Evolutionary conservation across 2,888 invertebrate species (phyloP).

Genomic region (Endomychus coccineus): DNA sequence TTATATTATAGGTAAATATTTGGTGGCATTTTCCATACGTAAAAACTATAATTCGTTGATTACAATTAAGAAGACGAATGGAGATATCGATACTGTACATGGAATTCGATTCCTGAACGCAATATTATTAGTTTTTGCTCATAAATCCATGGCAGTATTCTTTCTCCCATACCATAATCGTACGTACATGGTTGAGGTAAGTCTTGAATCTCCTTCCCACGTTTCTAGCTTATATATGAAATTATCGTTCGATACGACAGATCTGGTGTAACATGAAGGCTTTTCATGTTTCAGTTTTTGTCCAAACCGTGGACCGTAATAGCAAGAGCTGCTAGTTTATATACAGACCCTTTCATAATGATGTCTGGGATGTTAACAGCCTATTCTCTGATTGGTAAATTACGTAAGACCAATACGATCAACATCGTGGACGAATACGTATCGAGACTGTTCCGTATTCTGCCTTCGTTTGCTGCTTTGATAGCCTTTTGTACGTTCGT

Average conservation of each 20-base stretch:
- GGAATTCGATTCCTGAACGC: conserved; percentile 61
- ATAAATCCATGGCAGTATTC: conserved; percentile 65
- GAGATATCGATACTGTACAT: conserved; percentile 58
- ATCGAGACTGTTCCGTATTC: conserved; percentile 54
- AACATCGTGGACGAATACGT: conserved; percentile 54
- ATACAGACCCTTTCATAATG: conserved; percentile 66
- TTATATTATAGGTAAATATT: conserved; percentile 44
- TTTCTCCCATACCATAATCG: conserved; percentile 60
- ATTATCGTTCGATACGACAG: too few species aligned
- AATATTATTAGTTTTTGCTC: conserved; percentile 54
- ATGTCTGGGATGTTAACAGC: conserved; percentile 60
- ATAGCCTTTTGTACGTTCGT: conserved; percentile 62
- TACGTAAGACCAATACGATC: conserved; percentile 49
- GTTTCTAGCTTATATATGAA: too few species aligned
- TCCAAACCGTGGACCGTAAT: conserved; percentile 60
- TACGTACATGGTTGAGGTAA: conserved; percentile 58
- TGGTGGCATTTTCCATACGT: conserved; percentile 55
- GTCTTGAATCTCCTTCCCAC: conserved; percentile 9
- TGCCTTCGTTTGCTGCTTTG: conserved; percentile 57
- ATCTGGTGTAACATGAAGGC: background rate
- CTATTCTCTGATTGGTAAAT: conserved; percentile 54
- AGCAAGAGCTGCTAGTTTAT: conserved; percentile 60
- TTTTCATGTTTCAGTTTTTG: conserved; percentile 49
- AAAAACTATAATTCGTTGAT: conserved; percentile 52
- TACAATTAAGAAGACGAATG: conserved; percentile 46